Percentiles rank a stretch among this genome's conserved stretches.
Evolutionary conservation across 2,888 invertebrate genomes (phyloP).

Genomic region (Nesidiocoris tenuis): DNA sequence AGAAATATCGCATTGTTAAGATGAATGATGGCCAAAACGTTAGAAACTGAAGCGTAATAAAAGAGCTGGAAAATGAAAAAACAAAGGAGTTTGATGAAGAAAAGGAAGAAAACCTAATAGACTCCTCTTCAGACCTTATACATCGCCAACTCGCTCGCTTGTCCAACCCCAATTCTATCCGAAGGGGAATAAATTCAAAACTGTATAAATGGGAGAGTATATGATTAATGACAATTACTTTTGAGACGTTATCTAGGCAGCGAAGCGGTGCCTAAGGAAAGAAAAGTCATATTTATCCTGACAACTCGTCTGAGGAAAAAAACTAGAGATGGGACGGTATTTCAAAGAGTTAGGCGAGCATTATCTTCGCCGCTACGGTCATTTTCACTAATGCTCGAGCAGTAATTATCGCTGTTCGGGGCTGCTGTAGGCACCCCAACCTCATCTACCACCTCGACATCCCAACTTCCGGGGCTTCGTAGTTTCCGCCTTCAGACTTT

Average conservation of each 20-base stretch:
- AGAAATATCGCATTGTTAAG: constrained; percentile 7
- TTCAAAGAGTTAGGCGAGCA: constrained; percentile 50
- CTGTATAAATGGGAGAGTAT: constrained; percentile 43
- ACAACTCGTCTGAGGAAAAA: constrained; percentile 47
- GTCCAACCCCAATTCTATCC: constrained; percentile 22
- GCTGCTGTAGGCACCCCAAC: constrained; percentile 15
- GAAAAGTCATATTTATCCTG: constrained; percentile 49
- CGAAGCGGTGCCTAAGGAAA: constrained; percentile 44
- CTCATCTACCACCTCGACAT: neutral
- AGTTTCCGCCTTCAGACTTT: neutral
- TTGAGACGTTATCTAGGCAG: constrained; percentile 45
- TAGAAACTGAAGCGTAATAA: too few relatives aligned
- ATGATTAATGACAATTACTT: constrained; percentile 47
- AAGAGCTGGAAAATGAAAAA: constrained; percentile 17
- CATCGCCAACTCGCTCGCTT: neutral
- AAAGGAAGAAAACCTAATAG: constrained; percentile 33
- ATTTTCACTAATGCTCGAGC: constrained; percentile 51
- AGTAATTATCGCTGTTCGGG: constrained; percentile 49
- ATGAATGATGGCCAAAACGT: constrained; percentile 25
- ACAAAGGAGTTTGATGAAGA: constrained; percentile 14
- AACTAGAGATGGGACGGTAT: constrained; percentile 50
- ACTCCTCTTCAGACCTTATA: constrained; percentile 1
- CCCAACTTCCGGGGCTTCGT: neutral
- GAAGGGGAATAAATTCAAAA: constrained; percentile 44
- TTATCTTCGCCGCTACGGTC: constrained; percentile 50